Evolutionary conservation across 2,797 vertebrate species (phyloP).

Genomic region (Craterocephalus amniculus): DNA sequence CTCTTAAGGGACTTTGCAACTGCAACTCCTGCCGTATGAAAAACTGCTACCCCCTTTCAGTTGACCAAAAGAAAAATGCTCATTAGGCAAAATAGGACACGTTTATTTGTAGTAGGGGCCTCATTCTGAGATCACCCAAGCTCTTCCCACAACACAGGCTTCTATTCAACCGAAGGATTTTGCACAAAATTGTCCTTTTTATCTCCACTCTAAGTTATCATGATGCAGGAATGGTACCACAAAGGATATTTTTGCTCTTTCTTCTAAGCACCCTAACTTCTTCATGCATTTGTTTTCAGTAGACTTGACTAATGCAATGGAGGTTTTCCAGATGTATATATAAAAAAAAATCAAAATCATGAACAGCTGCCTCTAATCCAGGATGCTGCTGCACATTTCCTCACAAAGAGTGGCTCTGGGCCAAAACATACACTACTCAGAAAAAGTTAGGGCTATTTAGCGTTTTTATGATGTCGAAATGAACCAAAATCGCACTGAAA

Average conservation of each 20-base stretch:
- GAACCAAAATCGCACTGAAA: neutral
- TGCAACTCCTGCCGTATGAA: neutral
- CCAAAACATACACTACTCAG: neutral
- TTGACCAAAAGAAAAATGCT: neutral
- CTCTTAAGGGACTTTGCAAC: neutral
- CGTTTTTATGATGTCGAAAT: neutral
- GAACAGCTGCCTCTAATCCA: neutral
- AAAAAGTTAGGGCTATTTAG: neutral
- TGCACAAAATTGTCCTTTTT: neutral
- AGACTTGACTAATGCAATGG: neutral
- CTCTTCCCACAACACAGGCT: neutral
- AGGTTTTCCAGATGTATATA: neutral
- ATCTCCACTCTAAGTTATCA: neutral
- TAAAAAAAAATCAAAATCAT: neutral
- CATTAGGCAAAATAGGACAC: too few relatives aligned
- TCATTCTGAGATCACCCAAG: neutral
- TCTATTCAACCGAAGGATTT: neutral
- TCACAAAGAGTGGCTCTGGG: neutral
- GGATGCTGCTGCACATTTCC: neutral
- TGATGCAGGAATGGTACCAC: neutral
- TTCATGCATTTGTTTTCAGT: too few relatives aligned
- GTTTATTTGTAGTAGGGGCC: too few relatives aligned
- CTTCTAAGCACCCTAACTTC: neutral
- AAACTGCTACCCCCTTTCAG: neutral
- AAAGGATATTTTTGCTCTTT: neutral